phyloP scores from a whole-genome alignment of 2,113 vertebrate genomes.

The Erythrocercus mccallii region DNA sequence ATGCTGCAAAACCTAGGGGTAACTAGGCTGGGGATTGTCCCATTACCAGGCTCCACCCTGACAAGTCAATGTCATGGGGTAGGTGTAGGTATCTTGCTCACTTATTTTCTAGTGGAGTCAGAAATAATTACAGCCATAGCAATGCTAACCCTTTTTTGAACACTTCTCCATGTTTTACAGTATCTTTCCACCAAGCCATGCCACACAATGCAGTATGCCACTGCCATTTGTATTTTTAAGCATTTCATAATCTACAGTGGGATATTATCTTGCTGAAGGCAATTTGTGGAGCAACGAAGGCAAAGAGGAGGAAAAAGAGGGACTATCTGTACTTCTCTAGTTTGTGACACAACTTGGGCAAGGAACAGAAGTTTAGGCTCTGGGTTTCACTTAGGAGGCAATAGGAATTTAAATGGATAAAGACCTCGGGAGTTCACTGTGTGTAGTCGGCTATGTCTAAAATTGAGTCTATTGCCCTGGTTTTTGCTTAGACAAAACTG shows the following conservation, averaged over 20 bases:
- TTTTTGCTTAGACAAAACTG: neutral
- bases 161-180: neutral
- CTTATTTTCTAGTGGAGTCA: neutral
- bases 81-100: neutral
- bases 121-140: neutral
- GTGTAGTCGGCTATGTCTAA: neutral
- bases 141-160: neutral
- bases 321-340: neutral
- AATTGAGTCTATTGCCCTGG: neutral
- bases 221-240: neutral
- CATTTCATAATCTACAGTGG: neutral
- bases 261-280: neutral
- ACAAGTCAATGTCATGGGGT: neutral
- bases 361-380: neutral
- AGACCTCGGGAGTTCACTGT: accelerated
- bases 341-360: neutral
- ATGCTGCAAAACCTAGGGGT: neutral
- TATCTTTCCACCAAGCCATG: neutral
- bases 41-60: neutral
- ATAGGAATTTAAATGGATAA: neutral
- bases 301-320: neutral
- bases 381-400: neutral
- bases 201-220: neutral
- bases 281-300: neutral
- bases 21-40: neutral